Evolutionary conservation across 2,888 invertebrate species (phyloP), one percentile per base, ranked within the genome.

Genomic region (Melanostoma mellinum): DNA sequence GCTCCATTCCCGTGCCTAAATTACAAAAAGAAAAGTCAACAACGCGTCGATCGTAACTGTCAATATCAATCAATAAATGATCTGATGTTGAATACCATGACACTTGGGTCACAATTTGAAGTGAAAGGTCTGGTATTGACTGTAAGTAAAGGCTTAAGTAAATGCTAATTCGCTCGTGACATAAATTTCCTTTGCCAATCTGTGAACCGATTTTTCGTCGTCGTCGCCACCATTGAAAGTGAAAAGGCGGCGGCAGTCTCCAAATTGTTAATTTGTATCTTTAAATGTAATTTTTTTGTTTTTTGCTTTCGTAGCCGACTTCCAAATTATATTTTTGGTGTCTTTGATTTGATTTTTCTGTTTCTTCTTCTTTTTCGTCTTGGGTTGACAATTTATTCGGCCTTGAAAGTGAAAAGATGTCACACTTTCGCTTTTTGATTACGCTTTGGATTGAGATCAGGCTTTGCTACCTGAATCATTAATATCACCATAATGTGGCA

Each of bases 371-470:
- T 67, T 68, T 48, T 56, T 48, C 38, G 50, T 67, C 30, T 58
- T 71, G 48, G 73, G 55, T 74, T 71, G 63, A 77, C 53, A 50
- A 74, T 61, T 75, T 69, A 46, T 74, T 71, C 84, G 84, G 84
- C 84, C 84, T 84, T 84, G 84, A 84, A 84, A 84, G 84, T 79
- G 84, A 84, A 84, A 84, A 84, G 84, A 84, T 84, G 84, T 84
- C 84, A 84, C 84, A 84, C 84, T 84, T 84, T 84, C 84, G 84
- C 84, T 84, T 84, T 84, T 84, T 50, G 79, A 79, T 84, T 84
- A 84, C 84, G 79, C 67, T 75, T 71, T 72, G 78, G 61, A 84
- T 84, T 84, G 84, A 78, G 79, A 84, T 84, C 84, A 75, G 69
- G 71, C 74, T 79, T 71, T 84, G 84, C 71, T 79, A 79, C 78